These are phyloP conservation scores for Carcinoscorpius rotundicauda DNA, from an alignment of 1,140 invertebrate species.

Conservation along the genomic window DNA sequence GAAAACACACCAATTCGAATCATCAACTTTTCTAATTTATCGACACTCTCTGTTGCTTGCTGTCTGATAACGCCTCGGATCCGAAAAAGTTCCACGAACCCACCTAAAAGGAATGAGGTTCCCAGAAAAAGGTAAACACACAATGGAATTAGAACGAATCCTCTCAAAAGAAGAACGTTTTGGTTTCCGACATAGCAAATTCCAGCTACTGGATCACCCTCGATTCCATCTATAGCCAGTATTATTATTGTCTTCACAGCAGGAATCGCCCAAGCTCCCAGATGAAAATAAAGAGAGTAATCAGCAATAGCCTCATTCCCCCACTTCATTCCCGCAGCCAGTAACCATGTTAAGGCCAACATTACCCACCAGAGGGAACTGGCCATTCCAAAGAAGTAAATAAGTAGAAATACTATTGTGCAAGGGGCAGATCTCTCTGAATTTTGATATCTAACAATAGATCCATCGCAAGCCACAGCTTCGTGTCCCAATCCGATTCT, in stretches of 20 bases:
- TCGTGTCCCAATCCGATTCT: slow-evolving; percentile 72
- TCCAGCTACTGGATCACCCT: slow-evolving; percentile 47
- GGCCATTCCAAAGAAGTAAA: slow-evolving; percentile 90
- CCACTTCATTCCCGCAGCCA: slow-evolving; percentile 89
- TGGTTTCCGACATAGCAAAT: slow-evolving; percentile 58
- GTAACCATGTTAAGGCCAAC: slow-evolving; percentile 83
- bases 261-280: slow-evolving; percentile 78
- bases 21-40: slow-evolving; percentile 37
- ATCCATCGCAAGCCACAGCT: slow-evolving; percentile 75
- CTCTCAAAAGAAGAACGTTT: slow-evolving; percentile 58
- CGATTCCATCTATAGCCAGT: slow-evolving; percentile 63
- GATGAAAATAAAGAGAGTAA: slow-evolving; percentile 85
- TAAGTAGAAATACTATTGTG: slow-evolving; percentile 71
- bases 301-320: slow-evolving; percentile 90
- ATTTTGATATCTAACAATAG: slow-evolving; percentile 41
- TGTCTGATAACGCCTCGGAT: slow-evolving; percentile 33
- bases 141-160: slow-evolving; percentile 73
- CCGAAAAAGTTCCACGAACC: slow-evolving; percentile 33
- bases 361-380: slow-evolving; percentile 93
- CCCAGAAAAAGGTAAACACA: slow-evolving; percentile 40
- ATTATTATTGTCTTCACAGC: slow-evolving; percentile 74
- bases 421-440: slow-evolving; percentile 56
- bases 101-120: slow-evolving; percentile 32
- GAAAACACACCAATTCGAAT: slow-evolving; percentile 38
- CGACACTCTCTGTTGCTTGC: slow-evolving; percentile 27